Evolutionary conservation across 2,113 vertebrate species (phyloP), one percentile per base, ranked within the genome.

Genomic region (Gyps fulvus): DNA sequence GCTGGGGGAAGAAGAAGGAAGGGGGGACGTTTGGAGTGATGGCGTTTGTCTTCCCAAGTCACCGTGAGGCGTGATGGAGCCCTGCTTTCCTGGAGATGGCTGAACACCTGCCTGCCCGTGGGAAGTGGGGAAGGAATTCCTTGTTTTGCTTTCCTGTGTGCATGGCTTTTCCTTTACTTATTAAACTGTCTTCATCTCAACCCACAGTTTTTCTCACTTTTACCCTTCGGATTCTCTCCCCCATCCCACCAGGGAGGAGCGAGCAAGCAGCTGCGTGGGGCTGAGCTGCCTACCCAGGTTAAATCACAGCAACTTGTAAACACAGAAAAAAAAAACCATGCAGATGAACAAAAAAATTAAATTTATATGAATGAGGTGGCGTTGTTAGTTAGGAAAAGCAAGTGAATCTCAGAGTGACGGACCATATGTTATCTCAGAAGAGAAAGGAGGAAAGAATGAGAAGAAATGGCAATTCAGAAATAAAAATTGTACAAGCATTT

Each of bases 251-350:
- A 1, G 4, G 6, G 16, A 18, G 5, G 13, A 54, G 5, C 34
- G 34, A 90, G 6, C 0, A 0, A 77, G 18, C 1, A 4, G n/a
- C 34, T 76, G 3, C 6, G 6, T 34, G 9, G 7, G 8, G 17
- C 10, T 74, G 25, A 86, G 10, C 6, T 83, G 13, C 38, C 38
- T 54, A 34, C 7, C 4, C 7, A 18, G 31, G 12, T 63, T 59
- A 94, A 94, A 73, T 2, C 10, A 72, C 27, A 72, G 25, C 8
- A 63, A 81, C 27, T 34, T 73, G 5, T 38, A 59, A 54, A 83
- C 21, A 36, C 1, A 52, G 38, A 67, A 40, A 2, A 57, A 54
- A 62, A 80, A 52, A 32, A 0, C 1, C 6, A 36, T 18, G 3
- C 8, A 82, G 57, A 36, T 45, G 42, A 84, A 49, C 4, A 77